These are phyloP conservation scores for Coleophora deauratella DNA, from an alignment of 2,888 invertebrate species.

Conservation along the genomic window DNA sequence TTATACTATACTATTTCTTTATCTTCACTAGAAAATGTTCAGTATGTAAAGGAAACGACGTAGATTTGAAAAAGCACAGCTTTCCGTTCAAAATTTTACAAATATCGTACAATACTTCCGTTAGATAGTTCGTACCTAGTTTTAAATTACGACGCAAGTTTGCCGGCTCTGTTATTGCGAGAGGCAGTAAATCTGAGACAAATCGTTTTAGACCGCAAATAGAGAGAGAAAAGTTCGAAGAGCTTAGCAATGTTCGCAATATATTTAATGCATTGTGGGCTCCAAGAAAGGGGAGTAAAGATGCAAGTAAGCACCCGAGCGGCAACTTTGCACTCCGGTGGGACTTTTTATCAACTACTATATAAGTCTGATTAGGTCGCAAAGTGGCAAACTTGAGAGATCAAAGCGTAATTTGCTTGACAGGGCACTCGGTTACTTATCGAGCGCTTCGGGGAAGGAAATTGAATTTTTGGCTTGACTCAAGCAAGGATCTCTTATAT, in stretches of 20 bases:
- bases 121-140: not conserved
- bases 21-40: no score
- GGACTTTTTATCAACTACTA: constrained; percentile 24
- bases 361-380: constrained; percentile 45
- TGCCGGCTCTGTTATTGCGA: not conserved
- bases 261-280: not conserved
- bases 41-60: no score
- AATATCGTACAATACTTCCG: no score
- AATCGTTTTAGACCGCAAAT: not conserved
- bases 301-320: not conserved
- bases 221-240: not conserved
- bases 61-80: no score
- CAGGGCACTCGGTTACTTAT: constrained; percentile 4
- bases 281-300: no score
- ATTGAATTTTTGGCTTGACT: no score
- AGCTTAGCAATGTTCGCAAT: not conserved
- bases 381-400: constrained; percentile 27
- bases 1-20: no score
- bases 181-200: not conserved
- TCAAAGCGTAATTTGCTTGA: constrained; percentile 29
- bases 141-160: not conserved
- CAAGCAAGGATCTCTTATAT: no score
- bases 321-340: not conserved
- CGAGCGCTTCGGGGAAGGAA: no score
- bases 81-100: no score